A percentile compares a stretch with the other conserved stretches of the same genome.
phyloP scores from a whole-genome alignment of 2,113 vertebrate genomes.

The Xenopus laevis region DNA sequence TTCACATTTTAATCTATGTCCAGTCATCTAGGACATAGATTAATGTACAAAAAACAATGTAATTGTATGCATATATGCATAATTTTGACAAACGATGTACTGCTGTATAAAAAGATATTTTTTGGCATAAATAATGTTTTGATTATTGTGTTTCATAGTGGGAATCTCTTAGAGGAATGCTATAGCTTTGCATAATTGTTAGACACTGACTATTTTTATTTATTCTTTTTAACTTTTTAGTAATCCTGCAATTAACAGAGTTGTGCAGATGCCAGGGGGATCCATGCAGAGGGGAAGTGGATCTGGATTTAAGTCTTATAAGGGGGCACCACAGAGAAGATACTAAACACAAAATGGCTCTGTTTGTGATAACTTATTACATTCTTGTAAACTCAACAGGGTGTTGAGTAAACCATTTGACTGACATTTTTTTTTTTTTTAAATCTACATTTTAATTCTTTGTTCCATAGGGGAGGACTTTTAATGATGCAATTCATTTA shows the following conservation, averaged over 20 bases:
- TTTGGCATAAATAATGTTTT: too few relatives aligned
- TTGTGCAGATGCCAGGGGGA: conserved; percentile 92
- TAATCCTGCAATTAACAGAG: conserved; percentile 87
- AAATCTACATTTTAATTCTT: conserved; percentile 63
- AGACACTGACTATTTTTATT: conserved; percentile 13
- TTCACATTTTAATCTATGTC: too few relatives aligned
- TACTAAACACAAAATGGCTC: conserved; percentile 66
- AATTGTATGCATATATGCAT: too few relatives aligned
- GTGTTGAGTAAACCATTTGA: conserved; percentile 47
- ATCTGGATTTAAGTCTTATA: conserved; percentile 91
- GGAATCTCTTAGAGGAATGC: too few relatives aligned
- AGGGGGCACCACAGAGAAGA: conserved; percentile 81
- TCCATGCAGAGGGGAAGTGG: conserved; percentile 81
- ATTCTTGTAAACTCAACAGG: conserved; percentile 61
- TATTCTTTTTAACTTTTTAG: conserved; percentile 66
- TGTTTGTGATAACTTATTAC: conserved; percentile 75
- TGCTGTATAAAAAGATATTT: too few relatives aligned
- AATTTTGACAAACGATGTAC: too few relatives aligned
- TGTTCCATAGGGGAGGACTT: conserved; percentile 62
- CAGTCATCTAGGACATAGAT: too few relatives aligned
- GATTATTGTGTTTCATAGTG: too few relatives aligned
- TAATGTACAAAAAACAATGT: too few relatives aligned
- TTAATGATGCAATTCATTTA: conserved; percentile 74
- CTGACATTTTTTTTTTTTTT: conserved; percentile 63
- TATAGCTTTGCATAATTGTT: neutral